Evolutionary conservation across 2,113 vertebrate genomes (phyloP).

Genomic region (Ivindomyrus marchei): DNA sequence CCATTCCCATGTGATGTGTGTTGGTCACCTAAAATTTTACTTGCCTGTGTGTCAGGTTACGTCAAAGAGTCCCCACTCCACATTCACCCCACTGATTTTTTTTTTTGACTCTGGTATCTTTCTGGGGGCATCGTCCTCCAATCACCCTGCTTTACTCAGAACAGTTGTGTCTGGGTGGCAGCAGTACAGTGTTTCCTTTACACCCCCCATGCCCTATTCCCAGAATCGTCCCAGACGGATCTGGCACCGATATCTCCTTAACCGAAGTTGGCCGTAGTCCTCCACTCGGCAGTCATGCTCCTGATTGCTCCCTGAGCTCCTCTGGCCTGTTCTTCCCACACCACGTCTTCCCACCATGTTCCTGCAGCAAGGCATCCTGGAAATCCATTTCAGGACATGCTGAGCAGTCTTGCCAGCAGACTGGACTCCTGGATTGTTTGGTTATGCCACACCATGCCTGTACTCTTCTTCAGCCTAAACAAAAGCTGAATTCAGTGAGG

Average conservation of each 20-base stretch:
- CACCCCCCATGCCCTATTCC: background rate
- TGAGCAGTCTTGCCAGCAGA: background rate
- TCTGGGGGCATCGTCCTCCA: background rate
- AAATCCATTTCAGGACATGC: slow-evolving; percentile 9
- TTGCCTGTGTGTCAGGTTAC: background rate
- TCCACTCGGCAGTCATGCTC: background rate
- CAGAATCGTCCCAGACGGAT: background rate
- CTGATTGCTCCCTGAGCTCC: slow-evolving; percentile 1
- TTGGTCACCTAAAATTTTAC: background rate
- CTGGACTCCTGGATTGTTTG: background rate
- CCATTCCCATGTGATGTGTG: background rate
- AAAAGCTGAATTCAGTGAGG: background rate
- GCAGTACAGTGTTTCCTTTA: background rate
- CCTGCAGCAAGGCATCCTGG: background rate
- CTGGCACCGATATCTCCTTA: background rate
- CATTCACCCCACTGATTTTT: background rate
- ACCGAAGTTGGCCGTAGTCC: background rate
- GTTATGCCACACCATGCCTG: background rate
- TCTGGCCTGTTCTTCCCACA: background rate
- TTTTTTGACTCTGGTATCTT: background rate
- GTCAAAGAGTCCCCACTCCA: background rate
- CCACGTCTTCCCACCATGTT: background rate
- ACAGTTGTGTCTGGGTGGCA: background rate
- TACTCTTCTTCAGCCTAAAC: background rate
- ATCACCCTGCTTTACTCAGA: background rate